These are phyloP conservation scores for Drosophila bifasciata DNA, from an alignment of 1,140 invertebrate species.

Conservation along the genomic window DNA sequence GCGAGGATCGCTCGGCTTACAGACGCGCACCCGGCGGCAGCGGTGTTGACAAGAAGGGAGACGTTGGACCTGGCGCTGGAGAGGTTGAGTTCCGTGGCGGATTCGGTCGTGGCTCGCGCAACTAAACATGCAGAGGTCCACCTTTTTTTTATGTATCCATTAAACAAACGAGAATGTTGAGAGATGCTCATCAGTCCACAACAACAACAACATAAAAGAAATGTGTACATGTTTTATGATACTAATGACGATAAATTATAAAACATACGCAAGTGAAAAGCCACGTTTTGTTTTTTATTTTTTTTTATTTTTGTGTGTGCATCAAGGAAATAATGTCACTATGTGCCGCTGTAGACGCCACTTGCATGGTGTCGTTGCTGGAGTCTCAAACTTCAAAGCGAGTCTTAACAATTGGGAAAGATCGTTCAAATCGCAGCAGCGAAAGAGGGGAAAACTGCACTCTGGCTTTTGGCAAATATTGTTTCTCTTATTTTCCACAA, in stretches of 20 bases:
- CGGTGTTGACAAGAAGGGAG: constrained; percentile 93
- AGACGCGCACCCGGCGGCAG: constrained; percentile 89
- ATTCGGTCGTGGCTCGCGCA: constrained; percentile 84
- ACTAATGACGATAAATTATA: constrained; percentile 48
- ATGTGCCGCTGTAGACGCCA: no score
- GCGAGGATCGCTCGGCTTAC: constrained; percentile 91
- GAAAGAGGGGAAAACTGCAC: no score
- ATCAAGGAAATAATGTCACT: no score
- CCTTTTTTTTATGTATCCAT: constrained; percentile 61
- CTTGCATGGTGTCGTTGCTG: no score
- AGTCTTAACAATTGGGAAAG: no score
- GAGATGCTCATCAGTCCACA: constrained; percentile 32
- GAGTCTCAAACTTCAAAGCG: no score
- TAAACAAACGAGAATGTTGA: constrained; percentile 45
- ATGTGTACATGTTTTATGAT: constrained; percentile 64
- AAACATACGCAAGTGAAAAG: constrained; percentile 64
- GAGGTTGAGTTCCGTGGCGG: constrained; percentile 93
- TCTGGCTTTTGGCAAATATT: no score
- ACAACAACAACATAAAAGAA: constrained; percentile 33
- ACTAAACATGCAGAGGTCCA: constrained; percentile 58
- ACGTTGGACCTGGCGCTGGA: constrained; percentile 95
- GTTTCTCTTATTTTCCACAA: no score
- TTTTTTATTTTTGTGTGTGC: constrained; percentile 3
- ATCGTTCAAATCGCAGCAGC: no score
- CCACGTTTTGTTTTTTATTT: constrained; percentile 32